Percentiles rank a stretch among this genome's conserved stretches.
Conservation (phyloP, 2,113 vertebrate species). For the Pollachius pollachius region DNA sequence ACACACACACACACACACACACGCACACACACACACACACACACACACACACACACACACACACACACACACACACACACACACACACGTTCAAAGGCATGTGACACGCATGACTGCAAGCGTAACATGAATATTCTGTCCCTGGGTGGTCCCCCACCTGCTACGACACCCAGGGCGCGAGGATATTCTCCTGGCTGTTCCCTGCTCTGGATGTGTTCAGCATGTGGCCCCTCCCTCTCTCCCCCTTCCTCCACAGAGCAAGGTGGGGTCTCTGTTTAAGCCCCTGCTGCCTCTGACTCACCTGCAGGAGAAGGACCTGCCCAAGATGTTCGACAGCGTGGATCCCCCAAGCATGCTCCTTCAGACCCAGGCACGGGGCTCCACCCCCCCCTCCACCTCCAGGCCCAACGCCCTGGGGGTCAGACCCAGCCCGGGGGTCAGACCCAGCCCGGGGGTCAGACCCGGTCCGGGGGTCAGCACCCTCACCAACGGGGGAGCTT, state of each 20-base stretch:
- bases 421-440: slow-evolving; percentile 73
- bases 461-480: slow-evolving; percentile 76
- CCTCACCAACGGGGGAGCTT: slow-evolving; percentile 85
- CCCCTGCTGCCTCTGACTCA: slow-evolving; percentile 73
- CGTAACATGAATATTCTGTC: slow-evolving; percentile 54
- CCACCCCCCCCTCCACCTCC: slow-evolving; percentile 55
- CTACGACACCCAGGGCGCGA: slow-evolving; percentile 16
- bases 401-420: slow-evolving; percentile 69
- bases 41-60: not conserved
- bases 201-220: slow-evolving; percentile 48
- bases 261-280: slow-evolving; percentile 72
- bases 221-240: slow-evolving; percentile 53
- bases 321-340: slow-evolving; percentile 71
- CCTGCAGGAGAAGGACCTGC: slow-evolving; percentile 80
- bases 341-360: slow-evolving; percentile 74
- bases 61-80: not conserved
- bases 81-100: slow-evolving; percentile 12
- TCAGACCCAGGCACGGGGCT: slow-evolving; percentile 68
- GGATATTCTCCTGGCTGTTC: slow-evolving; percentile 64
- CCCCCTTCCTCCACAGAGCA: slow-evolving; percentile 64
- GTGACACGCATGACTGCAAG: slow-evolving; percentile 41
- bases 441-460: slow-evolving; percentile 57
- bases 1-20: slow-evolving; percentile 3
- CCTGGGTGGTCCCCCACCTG: slow-evolving; percentile 16
- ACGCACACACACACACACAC: slow-evolving; percentile 28